phyloP scores from a whole-genome alignment of 35 echinoderm and acorn worm genomes.

The Amphiura filiformis region DNA sequence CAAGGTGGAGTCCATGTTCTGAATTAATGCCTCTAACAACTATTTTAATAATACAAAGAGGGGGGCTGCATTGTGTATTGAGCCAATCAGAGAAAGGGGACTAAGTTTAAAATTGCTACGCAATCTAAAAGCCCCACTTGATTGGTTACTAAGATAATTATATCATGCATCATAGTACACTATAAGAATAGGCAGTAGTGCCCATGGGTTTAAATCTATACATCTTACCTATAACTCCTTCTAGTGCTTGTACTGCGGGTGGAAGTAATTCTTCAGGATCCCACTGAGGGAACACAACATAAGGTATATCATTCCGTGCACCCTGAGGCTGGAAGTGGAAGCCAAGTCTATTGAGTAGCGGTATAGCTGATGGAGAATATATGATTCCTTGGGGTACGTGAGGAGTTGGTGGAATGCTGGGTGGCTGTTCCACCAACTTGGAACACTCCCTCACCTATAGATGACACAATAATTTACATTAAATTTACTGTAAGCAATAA shows the following conservation, averaged over 20 bases:
- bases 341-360: slow-evolving; percentile 43
- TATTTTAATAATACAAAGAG: too few relatives aligned
- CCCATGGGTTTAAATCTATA: too few relatives aligned
- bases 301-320: slow-evolving; percentile 35
- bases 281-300: slow-evolving; percentile 81
- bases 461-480: neutral
- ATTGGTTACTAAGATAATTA: too few relatives aligned
- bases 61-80: too few relatives aligned
- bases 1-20: too few relatives aligned
- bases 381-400: slow-evolving; percentile 22
- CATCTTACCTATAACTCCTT: slow-evolving; percentile 63
- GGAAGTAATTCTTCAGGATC: slow-evolving; percentile 61
- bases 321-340: slow-evolving; percentile 87
- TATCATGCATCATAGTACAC: too few relatives aligned
- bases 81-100: too few relatives aligned
- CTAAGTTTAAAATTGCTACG: too few relatives aligned
- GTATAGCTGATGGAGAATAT: slow-evolving; percentile 50
- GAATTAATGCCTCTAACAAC: too few relatives aligned
- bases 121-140: too few relatives aligned
- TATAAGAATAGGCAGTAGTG: too few relatives aligned
- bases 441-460: slow-evolving; percentile 19
- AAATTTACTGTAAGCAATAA: too few relatives aligned
- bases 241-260: slow-evolving; percentile 51
- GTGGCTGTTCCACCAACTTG: neutral
- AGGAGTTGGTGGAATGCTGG: neutral